phyloP scores from a whole-genome alignment of 2,797 vertebrate species.

The Hypotaenidia okinawae region DNA sequence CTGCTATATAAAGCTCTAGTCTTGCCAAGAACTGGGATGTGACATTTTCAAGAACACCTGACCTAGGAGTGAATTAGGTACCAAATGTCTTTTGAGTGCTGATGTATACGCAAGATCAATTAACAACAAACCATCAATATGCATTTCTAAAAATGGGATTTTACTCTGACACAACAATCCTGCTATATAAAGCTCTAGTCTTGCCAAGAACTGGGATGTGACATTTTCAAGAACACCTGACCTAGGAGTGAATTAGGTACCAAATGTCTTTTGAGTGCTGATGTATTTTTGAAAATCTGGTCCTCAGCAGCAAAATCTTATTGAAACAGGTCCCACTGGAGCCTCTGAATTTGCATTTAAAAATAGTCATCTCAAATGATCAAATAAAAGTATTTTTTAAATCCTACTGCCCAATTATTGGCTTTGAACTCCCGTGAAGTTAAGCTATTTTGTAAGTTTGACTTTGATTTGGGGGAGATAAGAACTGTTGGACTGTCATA shows the following conservation, averaged over 20 bases:
- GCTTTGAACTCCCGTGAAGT: neutral
- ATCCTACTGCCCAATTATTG: neutral
- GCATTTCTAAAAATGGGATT: neutral
- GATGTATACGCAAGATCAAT: neutral
- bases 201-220: neutral
- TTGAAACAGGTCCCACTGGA: neutral
- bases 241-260: neutral
- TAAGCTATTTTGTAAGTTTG: neutral
- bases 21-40: too few species aligned
- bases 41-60: too few species aligned
- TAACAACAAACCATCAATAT: neutral
- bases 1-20: too few species aligned
- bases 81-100: too few species aligned
- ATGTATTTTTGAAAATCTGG: neutral
- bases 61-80: too few species aligned
- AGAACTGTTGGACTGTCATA: neutral
- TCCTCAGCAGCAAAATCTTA: neutral
- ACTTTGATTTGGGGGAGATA: slow-evolving; percentile 13
- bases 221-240: neutral
- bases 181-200: neutral
- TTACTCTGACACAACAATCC: neutral
- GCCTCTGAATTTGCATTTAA: neutral
- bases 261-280: neutral
- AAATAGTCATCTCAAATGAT: neutral
- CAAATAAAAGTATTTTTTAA: neutral